Evolutionary conservation across 2,797 vertebrate species (phyloP).

Genomic region (Microcaecilia unicolor): DNA sequence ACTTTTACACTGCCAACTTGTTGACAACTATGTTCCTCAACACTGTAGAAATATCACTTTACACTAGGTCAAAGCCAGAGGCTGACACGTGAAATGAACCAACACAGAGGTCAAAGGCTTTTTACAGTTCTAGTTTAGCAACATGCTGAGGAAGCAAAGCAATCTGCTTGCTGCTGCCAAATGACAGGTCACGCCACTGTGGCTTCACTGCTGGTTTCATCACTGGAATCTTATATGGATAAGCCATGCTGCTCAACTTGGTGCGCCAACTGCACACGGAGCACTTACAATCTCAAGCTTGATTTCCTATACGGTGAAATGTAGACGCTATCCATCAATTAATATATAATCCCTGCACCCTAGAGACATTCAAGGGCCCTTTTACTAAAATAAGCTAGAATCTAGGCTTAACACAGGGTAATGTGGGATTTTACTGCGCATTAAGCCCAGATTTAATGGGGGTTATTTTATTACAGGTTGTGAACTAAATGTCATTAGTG

Average conservation of each 20-base stretch:
- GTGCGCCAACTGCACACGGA: no score
- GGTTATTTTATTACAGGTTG: no score
- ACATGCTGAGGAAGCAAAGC: background rate
- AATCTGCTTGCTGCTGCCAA: background rate
- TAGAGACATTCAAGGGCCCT: no score
- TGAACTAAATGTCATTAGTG: no score
- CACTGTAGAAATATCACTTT: background rate
- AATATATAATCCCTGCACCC: no score
- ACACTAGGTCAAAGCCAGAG: background rate
- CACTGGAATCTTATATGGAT: background rate
- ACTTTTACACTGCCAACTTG: background rate
- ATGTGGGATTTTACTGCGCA: no score
- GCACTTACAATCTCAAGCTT: no score
- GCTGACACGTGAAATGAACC: slow-evolving; percentile 2
- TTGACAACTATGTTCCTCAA: background rate
- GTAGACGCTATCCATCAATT: no score
- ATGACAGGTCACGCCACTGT: background rate
- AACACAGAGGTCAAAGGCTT: background rate
- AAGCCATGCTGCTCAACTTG: background rate
- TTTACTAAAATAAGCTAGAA: no score
- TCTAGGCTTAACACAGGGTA: no score
- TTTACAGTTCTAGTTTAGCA: slow-evolving; percentile 1
- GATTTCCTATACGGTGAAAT: no score
- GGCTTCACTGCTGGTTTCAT: background rate
- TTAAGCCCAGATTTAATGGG: no score